phyloP scores from a whole-genome alignment of 2,797 vertebrate genomes.

The Dromococcyx pavoninus region DNA sequence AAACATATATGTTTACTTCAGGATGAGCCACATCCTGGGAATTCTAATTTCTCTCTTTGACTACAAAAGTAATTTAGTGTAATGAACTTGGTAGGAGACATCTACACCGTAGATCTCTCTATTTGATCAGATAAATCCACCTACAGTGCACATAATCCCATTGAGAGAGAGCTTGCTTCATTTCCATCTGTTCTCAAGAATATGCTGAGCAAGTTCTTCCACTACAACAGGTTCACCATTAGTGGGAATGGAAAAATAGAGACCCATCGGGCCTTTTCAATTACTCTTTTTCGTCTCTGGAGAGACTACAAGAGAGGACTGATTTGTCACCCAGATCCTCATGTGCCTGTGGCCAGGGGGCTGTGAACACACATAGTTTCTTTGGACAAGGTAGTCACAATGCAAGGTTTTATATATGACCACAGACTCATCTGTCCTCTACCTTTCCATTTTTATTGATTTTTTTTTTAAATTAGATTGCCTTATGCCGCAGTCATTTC shows the following conservation, averaged over 20 bases:
- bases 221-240: not conserved
- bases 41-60: conserved; percentile 5
- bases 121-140: conserved; percentile 54
- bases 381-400: not conserved
- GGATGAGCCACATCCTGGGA: not conserved
- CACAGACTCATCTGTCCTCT: not conserved
- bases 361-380: not conserved
- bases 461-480: not conserved
- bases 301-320: not conserved
- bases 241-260: not conserved
- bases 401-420: not conserved
- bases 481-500: not conserved
- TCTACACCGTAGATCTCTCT: conserved; percentile 24
- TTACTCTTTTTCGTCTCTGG: not conserved
- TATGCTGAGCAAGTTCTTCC: not conserved
- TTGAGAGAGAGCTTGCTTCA: conserved; percentile 13
- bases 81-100: conserved; percentile 43
- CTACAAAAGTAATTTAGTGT: not conserved
- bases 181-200: conserved; percentile 18
- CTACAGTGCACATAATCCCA: not conserved
- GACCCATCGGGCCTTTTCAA: not conserved
- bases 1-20: not conserved
- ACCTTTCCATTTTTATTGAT: not conserved
- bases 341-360: not conserved
- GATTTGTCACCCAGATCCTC: not conserved